Percentiles rank a stretch among this genome's conserved stretches.
Conservation (phyloP, 2,797 vertebrate genomes). For the Oryzias dopingdopingensis region DNA sequence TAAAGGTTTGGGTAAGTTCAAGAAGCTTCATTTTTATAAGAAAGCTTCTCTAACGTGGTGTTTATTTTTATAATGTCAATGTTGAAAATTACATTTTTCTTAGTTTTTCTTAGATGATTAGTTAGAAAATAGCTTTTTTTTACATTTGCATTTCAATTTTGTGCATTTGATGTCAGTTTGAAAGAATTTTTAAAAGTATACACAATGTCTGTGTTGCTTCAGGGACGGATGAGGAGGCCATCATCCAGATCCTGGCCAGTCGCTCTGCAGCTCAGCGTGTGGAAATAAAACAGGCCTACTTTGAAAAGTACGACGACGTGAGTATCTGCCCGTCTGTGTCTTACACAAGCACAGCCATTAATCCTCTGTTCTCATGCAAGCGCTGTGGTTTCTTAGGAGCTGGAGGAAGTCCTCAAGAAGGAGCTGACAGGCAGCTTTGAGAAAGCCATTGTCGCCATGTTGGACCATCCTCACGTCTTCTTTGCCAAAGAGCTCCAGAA, state of each 20-base stretch:
- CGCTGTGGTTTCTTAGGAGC: conserved; percentile 61
- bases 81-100: no score
- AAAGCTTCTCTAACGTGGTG: no score
- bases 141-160: neutral
- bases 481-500: conserved; percentile 78
- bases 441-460: conserved; percentile 76
- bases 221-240: conserved; percentile 81
- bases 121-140: neutral
- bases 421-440: conserved; percentile 81
- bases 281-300: conserved; percentile 79
- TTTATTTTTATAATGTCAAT: no score
- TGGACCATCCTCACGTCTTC: conserved; percentile 71
- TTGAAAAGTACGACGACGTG: conserved; percentile 82
- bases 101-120: no score
- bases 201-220: conserved; percentile 2
- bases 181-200: neutral
- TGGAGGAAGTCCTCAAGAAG: conserved; percentile 80
- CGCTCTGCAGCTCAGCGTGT: conserved; percentile 75
- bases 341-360: neutral
- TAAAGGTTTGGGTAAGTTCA: conserved; percentile 78
- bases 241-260: conserved; percentile 77
- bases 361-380: neutral
- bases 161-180: neutral
- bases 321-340: conserved; percentile 21
- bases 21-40: no score